Percentiles rank a stretch among this genome's conserved stretches.
Conservation (phyloP, 2,888 invertebrate genomes). For the Spicauda simplicius region DNA sequence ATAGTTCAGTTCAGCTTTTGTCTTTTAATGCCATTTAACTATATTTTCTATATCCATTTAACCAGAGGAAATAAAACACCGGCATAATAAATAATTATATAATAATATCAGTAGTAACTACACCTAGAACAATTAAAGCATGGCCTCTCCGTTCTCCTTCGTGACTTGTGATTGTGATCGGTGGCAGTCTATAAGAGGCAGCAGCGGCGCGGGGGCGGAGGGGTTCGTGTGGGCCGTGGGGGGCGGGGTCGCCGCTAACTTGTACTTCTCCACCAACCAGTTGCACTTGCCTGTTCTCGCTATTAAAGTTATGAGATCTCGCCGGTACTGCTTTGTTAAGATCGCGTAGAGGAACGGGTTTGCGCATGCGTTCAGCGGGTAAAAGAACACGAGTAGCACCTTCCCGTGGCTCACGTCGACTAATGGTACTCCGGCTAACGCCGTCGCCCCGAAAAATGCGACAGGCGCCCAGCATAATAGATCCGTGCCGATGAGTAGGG, state of each 20-base stretch:
- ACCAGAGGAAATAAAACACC: conserved; percentile 46
- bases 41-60: no score
- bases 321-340: conserved; percentile 93
- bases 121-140: conserved; percentile 59
- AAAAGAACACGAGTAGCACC: conserved; percentile 94
- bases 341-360: conserved; percentile 97
- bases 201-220: conserved; percentile 63
- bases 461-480: conserved; percentile 95
- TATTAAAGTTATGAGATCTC: conserved; percentile 88
- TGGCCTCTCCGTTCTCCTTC: conserved; percentile 67
- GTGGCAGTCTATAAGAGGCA: conserved; percentile 71
- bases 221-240: conserved; percentile 74
- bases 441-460: conserved; percentile 94
- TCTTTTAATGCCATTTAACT: no score
- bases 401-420: conserved; percentile 93
- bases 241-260: conserved; percentile 72
- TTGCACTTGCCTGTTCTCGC: conserved; percentile 85
- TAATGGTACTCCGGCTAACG: conserved; percentile 92
- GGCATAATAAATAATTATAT: conserved; percentile 66
- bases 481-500: conserved; percentile 94
- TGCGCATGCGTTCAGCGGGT: conserved; percentile 95
- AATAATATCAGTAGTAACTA: conserved; percentile 60
- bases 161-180: conserved; percentile 62
- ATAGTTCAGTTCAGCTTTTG: no score
- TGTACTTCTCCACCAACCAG: conserved; percentile 73